Conservation (phyloP, 2,888 invertebrate species). For the Drosophila falleni region DNA sequence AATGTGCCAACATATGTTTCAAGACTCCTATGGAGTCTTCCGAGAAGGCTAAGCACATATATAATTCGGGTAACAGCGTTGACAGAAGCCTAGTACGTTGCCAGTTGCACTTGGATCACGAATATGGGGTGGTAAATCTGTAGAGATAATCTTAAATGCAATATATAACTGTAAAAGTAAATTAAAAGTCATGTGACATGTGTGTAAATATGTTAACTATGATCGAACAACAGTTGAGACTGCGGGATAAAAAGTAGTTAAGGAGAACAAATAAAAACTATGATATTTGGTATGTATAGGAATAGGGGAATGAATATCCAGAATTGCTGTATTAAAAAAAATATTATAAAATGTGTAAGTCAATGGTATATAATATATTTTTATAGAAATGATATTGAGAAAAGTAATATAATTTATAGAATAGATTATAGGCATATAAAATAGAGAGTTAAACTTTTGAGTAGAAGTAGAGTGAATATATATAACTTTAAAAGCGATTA, state of each 20-base stretch:
- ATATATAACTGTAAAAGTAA: conserved; percentile 30
- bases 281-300: background rate
- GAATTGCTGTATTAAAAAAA: too few relatives aligned
- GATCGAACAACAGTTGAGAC: background rate
- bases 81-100: conserved; percentile 19
- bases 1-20: conserved; percentile 54
- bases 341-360: too few relatives aligned
- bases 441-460: too few relatives aligned
- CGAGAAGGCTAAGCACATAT: conserved; percentile 2
- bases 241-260: background rate
- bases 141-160: conserved; percentile 45
- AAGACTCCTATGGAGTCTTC: conserved; percentile 5
- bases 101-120: background rate
- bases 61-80: conserved; percentile 11
- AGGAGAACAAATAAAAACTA: background rate
- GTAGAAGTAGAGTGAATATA: too few relatives aligned
- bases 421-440: too few relatives aligned
- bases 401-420: too few relatives aligned
- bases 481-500: too few relatives aligned
- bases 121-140: conserved; percentile 16
- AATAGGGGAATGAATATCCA: background rate
- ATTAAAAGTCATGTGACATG: conserved; percentile 8
- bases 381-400: too few relatives aligned
- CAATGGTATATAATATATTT: too few relatives aligned
- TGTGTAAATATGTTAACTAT: background rate